These are phyloP conservation scores for Spermophilus dauricus DNA, from an alignment of 2,113 vertebrate genomes.

Conservation along the genomic window DNA sequence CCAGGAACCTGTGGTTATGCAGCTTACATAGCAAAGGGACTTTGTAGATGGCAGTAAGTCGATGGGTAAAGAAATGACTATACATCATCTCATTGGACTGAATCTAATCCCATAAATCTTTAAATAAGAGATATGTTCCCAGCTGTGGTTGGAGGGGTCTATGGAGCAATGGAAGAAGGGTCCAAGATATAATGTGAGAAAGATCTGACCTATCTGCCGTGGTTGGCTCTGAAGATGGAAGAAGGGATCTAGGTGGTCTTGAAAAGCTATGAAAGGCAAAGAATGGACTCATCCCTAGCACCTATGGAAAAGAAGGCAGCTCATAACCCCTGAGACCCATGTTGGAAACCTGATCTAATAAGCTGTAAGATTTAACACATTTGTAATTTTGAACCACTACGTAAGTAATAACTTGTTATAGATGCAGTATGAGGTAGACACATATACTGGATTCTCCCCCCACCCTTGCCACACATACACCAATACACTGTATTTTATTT, in stretches of 20 bases:
- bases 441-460: neutral
- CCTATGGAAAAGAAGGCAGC: no score
- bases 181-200: neutral
- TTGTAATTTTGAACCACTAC: neutral
- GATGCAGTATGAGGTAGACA: neutral
- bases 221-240: neutral
- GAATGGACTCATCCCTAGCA: neutral
- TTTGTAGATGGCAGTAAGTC: neutral
- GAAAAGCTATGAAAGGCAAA: neutral
- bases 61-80: no score
- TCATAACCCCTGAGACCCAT: neutral
- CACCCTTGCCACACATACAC: no score
- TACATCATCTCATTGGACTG: neutral
- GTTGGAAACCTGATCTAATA: neutral
- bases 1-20: neutral
- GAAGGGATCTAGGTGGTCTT: neutral
- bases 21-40: neutral
- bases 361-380: neutral
- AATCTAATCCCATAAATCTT: neutral
- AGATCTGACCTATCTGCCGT: fast-evolving
- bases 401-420: neutral
- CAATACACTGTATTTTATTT: neutral
- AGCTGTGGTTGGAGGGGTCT: neutral
- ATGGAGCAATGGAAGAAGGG: neutral
- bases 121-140: neutral